Conservation (phyloP, 2,113 vertebrate genomes). For the Corapipo altera region DNA sequence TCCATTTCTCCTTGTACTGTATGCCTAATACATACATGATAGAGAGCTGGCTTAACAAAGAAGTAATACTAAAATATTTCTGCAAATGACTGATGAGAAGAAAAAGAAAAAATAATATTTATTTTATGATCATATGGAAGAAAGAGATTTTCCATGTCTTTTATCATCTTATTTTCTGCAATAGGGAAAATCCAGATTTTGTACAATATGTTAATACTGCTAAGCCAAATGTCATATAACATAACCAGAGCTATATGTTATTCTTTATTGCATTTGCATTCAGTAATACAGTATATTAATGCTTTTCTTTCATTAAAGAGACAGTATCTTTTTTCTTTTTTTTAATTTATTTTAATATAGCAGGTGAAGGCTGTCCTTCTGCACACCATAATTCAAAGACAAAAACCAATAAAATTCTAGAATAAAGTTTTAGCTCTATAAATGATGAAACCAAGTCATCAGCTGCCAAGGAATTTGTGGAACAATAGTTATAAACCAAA, state of each 20-base stretch:
- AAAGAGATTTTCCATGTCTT: constrained; percentile 37
- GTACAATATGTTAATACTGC: constrained; percentile 64
- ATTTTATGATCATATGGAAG: constrained; percentile 38
- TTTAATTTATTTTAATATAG: neutral
- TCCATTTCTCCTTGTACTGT: constrained; percentile 63
- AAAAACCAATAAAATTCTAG: neutral
- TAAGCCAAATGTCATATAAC: constrained; percentile 67
- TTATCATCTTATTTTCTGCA: constrained; percentile 36
- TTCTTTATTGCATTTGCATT: constrained; percentile 50
- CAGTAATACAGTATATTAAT: constrained; percentile 46
- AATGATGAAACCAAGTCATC: constrained; percentile 9
- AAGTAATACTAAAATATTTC: constrained; percentile 57
- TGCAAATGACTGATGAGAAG: constrained; percentile 40
- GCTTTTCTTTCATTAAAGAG: constrained; percentile 69
- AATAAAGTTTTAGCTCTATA: neutral
- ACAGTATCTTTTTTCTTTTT: constrained; percentile 1
- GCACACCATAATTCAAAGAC: neutral
- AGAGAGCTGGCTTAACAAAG: constrained; percentile 64
- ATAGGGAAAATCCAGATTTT: constrained; percentile 60
- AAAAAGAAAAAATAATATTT: constrained; percentile 20
- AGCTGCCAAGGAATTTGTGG: constrained; percentile 37
- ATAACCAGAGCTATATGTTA: constrained; percentile 57
- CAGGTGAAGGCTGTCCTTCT: constrained; percentile 43
- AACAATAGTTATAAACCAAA: constrained; percentile 21
- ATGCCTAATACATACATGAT: constrained; percentile 58